A percentile compares a stretch with the other conserved stretches of the same genome.
These are phyloP conservation scores for Cryptoblepharus egeriae DNA, from an alignment of 2,797 vertebrate species.

Conservation along the genomic window DNA sequence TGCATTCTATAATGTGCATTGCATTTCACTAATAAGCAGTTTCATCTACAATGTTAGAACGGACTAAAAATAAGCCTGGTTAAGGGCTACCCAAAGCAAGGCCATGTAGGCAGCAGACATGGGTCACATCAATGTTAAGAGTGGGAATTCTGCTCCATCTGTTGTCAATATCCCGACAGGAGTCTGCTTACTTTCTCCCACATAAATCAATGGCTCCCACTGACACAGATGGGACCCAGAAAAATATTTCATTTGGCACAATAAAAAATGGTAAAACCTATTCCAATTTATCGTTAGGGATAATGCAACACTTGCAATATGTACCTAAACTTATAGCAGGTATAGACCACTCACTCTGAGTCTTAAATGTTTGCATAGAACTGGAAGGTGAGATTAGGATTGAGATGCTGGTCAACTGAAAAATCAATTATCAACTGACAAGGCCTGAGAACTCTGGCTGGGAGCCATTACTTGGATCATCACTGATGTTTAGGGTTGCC, in stretches of 20 bases:
- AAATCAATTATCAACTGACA: background rate
- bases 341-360: background rate
- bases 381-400: background rate
- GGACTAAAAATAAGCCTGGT: background rate
- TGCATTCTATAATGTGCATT: background rate
- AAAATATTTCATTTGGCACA: background rate
- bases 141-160: background rate
- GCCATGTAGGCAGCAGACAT: background rate
- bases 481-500: too few relatives aligned
- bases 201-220: background rate
- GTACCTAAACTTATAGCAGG: background rate
- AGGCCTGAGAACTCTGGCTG: too few relatives aligned
- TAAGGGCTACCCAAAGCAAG: background rate
- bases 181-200: background rate
- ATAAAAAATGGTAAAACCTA: background rate
- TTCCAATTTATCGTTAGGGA: background rate
- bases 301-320: background rate
- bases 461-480: too few relatives aligned
- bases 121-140: background rate
- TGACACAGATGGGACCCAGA: background rate
- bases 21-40: background rate
- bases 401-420: background rate
- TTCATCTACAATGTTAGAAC: background rate
- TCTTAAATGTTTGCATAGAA: background rate
- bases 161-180: background rate